Conservation (phyloP, 2,113 vertebrate species). For the Lota lota region DNA sequence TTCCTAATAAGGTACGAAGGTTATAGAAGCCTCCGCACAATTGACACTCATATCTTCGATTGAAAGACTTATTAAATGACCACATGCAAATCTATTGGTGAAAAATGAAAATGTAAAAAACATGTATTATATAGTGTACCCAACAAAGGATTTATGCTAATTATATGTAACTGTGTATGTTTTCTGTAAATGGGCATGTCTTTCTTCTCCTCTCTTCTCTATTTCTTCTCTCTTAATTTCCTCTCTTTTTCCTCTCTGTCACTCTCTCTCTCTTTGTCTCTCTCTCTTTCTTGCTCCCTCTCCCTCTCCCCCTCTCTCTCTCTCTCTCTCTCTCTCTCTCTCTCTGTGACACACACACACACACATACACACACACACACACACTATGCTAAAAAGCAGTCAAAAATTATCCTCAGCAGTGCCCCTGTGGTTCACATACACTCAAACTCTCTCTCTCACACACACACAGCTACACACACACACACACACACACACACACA, state of each 20-base stretch:
- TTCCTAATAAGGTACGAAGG: no score
- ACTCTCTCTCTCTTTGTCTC: neutral
- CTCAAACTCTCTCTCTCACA: neutral
- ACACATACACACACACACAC: constrained; percentile 6
- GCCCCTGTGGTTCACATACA: neutral
- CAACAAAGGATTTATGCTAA: no score
- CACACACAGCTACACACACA: neutral
- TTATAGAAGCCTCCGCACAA: no score
- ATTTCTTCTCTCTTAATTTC: neutral
- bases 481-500: constrained; percentile 5
- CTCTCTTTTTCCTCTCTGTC: neutral
- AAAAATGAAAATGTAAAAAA: no score
- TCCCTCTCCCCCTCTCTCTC: neutral
- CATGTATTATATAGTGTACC: no score
- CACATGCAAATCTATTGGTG: no score
- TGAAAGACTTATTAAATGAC: no score
- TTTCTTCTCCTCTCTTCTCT: neutral
- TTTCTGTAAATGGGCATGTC: neutral
- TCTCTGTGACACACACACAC: neutral
- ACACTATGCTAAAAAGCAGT: neutral
- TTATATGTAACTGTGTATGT: no score
- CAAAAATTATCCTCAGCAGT: neutral
- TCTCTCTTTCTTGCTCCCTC: neutral
- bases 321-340: neutral
- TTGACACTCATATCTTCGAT: no score